Evolutionary conservation across 2,888 invertebrate genomes (phyloP).

Genomic region (Cataglyphis cursor): DNA sequence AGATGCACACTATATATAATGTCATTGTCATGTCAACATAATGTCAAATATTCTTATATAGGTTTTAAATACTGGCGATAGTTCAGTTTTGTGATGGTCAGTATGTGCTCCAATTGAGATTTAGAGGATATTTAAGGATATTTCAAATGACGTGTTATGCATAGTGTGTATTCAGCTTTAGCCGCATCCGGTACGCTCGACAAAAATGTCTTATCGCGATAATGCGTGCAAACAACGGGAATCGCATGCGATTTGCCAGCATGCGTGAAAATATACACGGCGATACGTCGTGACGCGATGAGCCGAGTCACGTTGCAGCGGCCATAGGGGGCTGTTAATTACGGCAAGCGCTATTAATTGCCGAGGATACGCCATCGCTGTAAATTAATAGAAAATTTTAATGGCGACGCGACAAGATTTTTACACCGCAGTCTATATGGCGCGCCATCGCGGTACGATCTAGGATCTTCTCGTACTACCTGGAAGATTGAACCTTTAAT

Average conservation of each 20-base stretch:
- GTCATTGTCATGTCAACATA: background rate
- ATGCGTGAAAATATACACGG: constrained; percentile 1
- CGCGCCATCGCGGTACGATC: constrained; percentile 30
- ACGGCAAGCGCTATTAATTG: constrained; percentile 63
- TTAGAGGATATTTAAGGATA: too few relatives aligned
- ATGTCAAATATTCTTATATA: background rate
- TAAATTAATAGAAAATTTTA: constrained; percentile 60
- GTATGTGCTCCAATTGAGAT: background rate
- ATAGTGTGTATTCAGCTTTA: background rate
- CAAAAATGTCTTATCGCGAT: constrained; percentile 48
- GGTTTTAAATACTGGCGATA: background rate
- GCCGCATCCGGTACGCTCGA: background rate
- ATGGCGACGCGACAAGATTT: constrained; percentile 26
- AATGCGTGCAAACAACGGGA: constrained; percentile 54
- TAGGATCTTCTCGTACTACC: background rate
- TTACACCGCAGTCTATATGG: background rate
- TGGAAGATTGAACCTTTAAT: constrained; percentile 38
- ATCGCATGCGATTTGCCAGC: constrained; percentile 21
- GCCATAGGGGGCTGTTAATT: constrained; percentile 58
- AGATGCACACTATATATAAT: background rate
- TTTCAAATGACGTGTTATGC: background rate
- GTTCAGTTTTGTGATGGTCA: background rate
- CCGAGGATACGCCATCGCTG: constrained; percentile 57
- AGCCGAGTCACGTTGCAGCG: background rate
- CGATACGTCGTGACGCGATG: constrained; percentile 27